Evolutionary conservation across 2,113 vertebrate genomes (phyloP).

Genomic region (Gadus macrocephalus): DNA sequence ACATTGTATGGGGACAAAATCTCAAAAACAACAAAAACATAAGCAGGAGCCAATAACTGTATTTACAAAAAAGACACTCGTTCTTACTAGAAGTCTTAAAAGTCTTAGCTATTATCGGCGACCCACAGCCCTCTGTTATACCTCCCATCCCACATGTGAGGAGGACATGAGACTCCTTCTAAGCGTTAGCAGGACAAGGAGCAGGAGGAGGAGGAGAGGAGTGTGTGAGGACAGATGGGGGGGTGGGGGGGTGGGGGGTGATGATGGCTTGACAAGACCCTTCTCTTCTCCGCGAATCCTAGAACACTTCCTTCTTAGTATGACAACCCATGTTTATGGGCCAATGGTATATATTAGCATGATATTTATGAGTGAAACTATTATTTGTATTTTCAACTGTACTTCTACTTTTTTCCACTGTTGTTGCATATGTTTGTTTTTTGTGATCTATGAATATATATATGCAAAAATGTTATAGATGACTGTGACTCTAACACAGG

Average conservation of each 20-base stretch:
- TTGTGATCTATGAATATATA: conserved; percentile 48
- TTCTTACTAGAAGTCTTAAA: too few relatives aligned
- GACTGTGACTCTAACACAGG: neutral
- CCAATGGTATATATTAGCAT: conserved; percentile 58
- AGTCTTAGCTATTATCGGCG: too few relatives aligned
- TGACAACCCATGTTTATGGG: conserved; percentile 45
- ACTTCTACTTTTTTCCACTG: conserved; percentile 52
- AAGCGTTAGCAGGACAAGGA: too few relatives aligned
- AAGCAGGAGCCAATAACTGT: too few relatives aligned
- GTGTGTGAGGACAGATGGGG: neutral
- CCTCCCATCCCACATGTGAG: too few relatives aligned
- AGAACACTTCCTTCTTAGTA: neutral
- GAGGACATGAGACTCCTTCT: too few relatives aligned
- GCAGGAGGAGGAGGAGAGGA: conserved; percentile 6
- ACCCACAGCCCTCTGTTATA: too few relatives aligned
- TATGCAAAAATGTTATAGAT: conserved; percentile 49
- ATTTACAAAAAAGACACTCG: too few relatives aligned
- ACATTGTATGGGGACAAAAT: too few relatives aligned
- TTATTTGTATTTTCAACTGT: conserved; percentile 47
- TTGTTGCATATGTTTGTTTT: conserved; percentile 40
- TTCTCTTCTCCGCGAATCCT: conserved; percentile 1
- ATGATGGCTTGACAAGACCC: neutral
- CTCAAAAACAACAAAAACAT: too few relatives aligned
- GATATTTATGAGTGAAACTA: conserved; percentile 65
- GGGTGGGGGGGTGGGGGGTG: neutral